Evolutionary conservation across 1,140 invertebrate genomes (phyloP), one percentile per base, ranked within the genome.

Genomic region (Galleria mellonella): DNA sequence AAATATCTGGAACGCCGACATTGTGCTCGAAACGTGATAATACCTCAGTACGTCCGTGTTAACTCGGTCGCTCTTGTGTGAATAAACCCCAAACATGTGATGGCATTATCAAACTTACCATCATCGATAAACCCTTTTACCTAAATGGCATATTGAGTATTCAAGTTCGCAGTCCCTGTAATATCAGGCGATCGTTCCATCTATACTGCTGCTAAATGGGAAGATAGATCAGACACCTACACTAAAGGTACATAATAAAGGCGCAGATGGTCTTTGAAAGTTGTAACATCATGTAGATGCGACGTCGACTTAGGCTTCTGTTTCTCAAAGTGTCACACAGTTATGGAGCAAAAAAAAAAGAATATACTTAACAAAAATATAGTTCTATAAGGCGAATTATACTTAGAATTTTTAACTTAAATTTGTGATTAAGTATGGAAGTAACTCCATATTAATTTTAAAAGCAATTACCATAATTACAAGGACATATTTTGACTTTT

Each of bases 41-140:
- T 29, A n/a, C 28, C 32, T 12, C 13, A 45, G 10, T 14, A 29
- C 10, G 8, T 10, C 28, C 39, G 31, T 57, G 47, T 58, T 54
- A 50, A 46, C 47, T 42, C 17, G 14, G 14, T 42, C 37, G 37
- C 29, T 55, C 52, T 52, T 56, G 56, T 57, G 61, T 55, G 51
- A 61, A 57, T 55, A 51, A 54, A 52, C 32, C 43, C 46, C 46
- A 47, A 48, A 56, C 32, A 35, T 46, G 49, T 55, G 51, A 51
- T 53, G 47, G 52, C 44, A 62, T 66, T 68, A 72, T 70, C 68
- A 55, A 56, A 60, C 55, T 57, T 59, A 60, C 63, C 53, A 64
- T 63, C 65, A 59, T 41, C 57, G 63, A 64, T 72, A 66, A 72
- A 72, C 66, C 72, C 72, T 75, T 72, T 75, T 70, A 69, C 63